Percentiles rank a stretch among this genome's conserved stretches.
phyloP scores from a whole-genome alignment of 2,797 vertebrate species.

The Pempheris klunzingeri region DNA sequence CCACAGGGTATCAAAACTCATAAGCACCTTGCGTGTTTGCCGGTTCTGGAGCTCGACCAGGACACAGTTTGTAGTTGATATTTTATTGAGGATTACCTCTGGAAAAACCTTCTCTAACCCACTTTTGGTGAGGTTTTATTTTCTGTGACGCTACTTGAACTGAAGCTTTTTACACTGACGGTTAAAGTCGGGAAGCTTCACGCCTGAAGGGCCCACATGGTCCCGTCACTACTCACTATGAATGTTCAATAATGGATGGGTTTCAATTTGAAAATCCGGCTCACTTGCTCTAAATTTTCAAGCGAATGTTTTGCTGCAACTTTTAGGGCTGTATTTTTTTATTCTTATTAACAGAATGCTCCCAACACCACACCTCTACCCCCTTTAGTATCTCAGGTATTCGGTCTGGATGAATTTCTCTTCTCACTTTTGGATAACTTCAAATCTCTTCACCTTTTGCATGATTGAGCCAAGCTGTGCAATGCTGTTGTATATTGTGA shows the following conservation, averaged over 20 bases:
- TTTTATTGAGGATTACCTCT: conserved; percentile 30
- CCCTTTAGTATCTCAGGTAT: conserved; percentile 71
- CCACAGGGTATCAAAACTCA: conserved; percentile 6
- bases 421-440: conserved; percentile 28
- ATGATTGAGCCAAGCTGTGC: conserved; percentile 64
- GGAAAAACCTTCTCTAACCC: conserved; percentile 22
- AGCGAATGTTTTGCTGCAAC: conserved; percentile 8
- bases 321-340: conserved; percentile 3
- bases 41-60: conserved; percentile 19
- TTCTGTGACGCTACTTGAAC: conserved; percentile 68
- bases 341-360: conserved; percentile 12
- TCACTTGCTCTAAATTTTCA: not conserved
- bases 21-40: not conserved
- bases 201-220: conserved; percentile 11
- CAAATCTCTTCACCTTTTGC: conserved; percentile 49
- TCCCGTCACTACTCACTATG: conserved; percentile 10
- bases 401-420: conserved; percentile 34
- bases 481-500: conserved; percentile 42
- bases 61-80: conserved; percentile 21
- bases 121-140: conserved; percentile 39
- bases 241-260: conserved; percentile 52
- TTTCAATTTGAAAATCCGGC: conserved; percentile 15
- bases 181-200: conserved; percentile 42
- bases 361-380: conserved; percentile 40
- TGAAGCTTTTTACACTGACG: conserved; percentile 47